A percentile compares a stretch with the other conserved stretches of the same genome.
Evolutionary conservation across 2,797 vertebrate genomes (phyloP).

Genomic region (Halcyon chelicuti): DNA sequence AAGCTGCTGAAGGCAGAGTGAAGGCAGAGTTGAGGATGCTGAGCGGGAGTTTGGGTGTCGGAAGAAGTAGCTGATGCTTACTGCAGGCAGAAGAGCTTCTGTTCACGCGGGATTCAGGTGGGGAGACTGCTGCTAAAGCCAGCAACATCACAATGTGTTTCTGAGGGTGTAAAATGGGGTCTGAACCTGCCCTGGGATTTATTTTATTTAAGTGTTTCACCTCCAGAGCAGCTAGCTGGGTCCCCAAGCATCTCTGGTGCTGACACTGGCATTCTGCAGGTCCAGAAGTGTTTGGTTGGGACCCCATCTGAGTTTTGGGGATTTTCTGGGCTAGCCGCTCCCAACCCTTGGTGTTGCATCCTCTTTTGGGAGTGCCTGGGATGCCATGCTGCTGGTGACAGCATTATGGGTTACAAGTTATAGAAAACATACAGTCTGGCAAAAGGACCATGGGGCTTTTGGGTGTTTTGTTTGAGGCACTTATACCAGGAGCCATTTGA

Average conservation of each 20-base stretch:
- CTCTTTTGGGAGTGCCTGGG: not conserved
- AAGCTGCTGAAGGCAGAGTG: not conserved
- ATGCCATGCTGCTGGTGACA: fast-evolving
- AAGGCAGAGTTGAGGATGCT: not conserved
- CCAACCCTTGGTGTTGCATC: not conserved
- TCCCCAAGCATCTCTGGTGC: not conserved
- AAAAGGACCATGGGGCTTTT: fast-evolving
- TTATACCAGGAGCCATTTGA: not conserved
- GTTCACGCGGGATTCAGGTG: not conserved
- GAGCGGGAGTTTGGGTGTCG: not conserved
- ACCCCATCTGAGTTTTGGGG: not conserved
- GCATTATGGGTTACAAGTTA: fast-evolving
- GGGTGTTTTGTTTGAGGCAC: not conserved
- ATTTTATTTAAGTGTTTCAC: not conserved
- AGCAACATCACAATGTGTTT: not conserved
- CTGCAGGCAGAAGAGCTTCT: fast-evolving
- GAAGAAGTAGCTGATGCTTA: not conserved
- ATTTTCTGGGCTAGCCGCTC: not conserved
- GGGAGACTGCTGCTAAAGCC: not conserved
- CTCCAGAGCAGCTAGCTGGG: not conserved
- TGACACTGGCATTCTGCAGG: not conserved
- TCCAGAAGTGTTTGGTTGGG: not conserved
- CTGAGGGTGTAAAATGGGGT: not conserved
- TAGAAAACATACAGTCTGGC: not conserved
- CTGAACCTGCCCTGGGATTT: not conserved